Base-by-base conservation (phyloP, 2,888 invertebrate species). In the Zaprionus lineosus region DNA sequence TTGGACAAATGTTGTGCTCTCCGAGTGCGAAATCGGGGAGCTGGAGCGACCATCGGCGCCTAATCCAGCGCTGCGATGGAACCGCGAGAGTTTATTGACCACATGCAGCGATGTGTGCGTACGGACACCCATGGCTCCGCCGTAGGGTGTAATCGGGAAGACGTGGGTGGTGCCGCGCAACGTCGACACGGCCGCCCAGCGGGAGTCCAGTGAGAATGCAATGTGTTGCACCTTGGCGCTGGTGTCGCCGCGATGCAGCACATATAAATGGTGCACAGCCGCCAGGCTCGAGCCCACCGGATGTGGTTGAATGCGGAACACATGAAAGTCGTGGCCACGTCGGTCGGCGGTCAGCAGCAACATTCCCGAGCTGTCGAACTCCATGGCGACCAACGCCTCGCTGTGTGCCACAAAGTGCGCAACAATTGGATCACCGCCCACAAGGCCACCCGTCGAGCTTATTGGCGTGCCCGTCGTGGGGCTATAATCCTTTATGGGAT, bases 101-200 rank as follows among this genome's bases (percentile, higher is more conserved):
- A 98, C 97, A 87, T 97, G 95, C 59, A 96, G 93, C 57, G 96
- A 95, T n/a, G 96, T 95, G 91, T 99, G 99, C 1, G 99, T 99
- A 69, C 99, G 93, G 48, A 97, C 95, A 55, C 95, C 96, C 67
- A 96, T 94, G 50, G 94, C 92, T 43, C 99, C 98, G 71, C 98
- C 98, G 89, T 99, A 99, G 11, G 99, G 97, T 9, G 97, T 97
- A 40, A 99, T 93, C 6, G 99, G 97, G 91, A 98, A 99, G 68
- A 99, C 95, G 90, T 99, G 99, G 19, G 98, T 98, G 0, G 99
- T 99, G 62, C 99, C 99, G 64, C 98, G 94, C 51, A 98, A 92
- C 0, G 99, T 98, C 29, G 97, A 97, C 3, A 99, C 94, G 1
- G 98, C 96, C n/a, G 97, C 94, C 99, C 99, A 99, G 48, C 99